Evolutionary conservation across 2,888 invertebrate genomes (phyloP).

Genomic region (Diplolepis rosae): DNA sequence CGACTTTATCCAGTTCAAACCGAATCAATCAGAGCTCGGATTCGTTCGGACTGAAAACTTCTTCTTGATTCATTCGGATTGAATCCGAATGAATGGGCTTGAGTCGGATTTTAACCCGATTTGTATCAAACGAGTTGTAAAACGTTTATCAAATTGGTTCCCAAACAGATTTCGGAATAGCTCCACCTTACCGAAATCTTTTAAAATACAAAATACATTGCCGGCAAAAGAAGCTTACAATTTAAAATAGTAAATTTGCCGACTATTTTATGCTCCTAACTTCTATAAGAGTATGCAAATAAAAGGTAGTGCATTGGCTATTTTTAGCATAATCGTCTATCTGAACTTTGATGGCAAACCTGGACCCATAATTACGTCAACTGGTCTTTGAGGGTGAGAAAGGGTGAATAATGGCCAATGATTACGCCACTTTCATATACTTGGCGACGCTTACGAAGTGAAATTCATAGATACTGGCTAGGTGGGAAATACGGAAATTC

Average conservation of each 20-base stretch:
- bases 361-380: neutral
- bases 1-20: too few species aligned
- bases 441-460: neutral
- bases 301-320: slow-evolving; percentile 7
- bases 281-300: slow-evolving; percentile 13
- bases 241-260: slow-evolving; percentile 20
- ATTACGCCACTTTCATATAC: neutral
- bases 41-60: too few species aligned
- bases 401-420: neutral
- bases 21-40: too few species aligned
- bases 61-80: too few species aligned
- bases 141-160: too few species aligned
- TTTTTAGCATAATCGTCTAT: slow-evolving; percentile 23
- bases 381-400: neutral
- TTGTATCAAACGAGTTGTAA: too few species aligned
- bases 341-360: neutral
- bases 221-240: too few species aligned
- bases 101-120: too few species aligned
- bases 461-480: neutral
- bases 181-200: too few species aligned
- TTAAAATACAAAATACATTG: too few species aligned
- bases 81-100: too few species aligned
- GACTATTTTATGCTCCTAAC: slow-evolving; percentile 9
- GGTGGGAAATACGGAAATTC: slow-evolving; percentile 19
- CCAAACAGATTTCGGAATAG: too few species aligned